phyloP scores from a whole-genome alignment of 2,113 vertebrate genomes.

The Erythrocebus patas region DNA sequence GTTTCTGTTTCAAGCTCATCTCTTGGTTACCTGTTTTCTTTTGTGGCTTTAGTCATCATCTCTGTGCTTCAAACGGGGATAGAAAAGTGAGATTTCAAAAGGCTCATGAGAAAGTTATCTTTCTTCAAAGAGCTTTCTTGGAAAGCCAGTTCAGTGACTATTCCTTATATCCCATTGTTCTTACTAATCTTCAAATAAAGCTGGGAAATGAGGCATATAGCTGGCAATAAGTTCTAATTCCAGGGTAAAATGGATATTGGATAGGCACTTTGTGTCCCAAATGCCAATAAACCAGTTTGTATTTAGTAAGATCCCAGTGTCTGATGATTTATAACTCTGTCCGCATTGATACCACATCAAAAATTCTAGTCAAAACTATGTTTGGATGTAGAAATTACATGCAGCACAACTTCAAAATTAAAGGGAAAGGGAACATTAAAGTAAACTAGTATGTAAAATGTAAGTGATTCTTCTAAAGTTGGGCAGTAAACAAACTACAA shows the following conservation, averaged over 20 bases:
- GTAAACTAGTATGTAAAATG: not conserved
- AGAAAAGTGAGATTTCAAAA: not conserved
- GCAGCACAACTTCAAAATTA: not conserved
- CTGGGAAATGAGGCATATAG: not conserved
- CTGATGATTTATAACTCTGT: not conserved
- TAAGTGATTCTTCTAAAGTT: not conserved
- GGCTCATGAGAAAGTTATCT: not conserved
- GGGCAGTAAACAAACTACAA: not conserved
- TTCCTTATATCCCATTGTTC: not conserved
- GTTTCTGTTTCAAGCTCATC: not conserved
- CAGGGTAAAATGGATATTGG: not conserved
- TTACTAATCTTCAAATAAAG: not conserved
- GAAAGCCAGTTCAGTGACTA: not conserved
- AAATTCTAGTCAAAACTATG: not conserved
- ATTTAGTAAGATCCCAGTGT: not conserved
- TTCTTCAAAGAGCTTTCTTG: not conserved
- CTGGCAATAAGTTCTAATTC: not conserved
- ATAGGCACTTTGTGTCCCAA: not conserved
- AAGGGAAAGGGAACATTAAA: not conserved
- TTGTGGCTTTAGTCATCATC: not conserved
- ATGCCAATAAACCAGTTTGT: not conserved
- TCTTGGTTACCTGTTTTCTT: not conserved
- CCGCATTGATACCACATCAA: not conserved
- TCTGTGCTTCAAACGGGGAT: not conserved
- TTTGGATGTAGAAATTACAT: not conserved